Evolutionary conservation across 2,888 invertebrate genomes (phyloP).

Genomic region (Salticus scenicus): DNA sequence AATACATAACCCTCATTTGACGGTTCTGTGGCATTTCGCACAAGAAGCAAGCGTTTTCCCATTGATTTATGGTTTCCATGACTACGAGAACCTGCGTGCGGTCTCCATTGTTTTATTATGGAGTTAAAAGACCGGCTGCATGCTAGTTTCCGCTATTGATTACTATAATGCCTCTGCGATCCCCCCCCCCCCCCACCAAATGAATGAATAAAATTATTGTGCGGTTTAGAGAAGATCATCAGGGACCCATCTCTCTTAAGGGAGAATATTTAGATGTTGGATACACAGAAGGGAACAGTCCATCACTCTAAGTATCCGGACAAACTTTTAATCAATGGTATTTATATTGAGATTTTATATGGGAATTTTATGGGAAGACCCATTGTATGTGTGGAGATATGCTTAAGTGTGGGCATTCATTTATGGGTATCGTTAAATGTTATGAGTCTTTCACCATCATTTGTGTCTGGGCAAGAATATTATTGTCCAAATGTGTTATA

Average conservation of each 20-base stretch:
- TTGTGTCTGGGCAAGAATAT: no score
- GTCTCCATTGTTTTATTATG: slow-evolving; percentile 69
- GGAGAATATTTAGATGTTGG: slow-evolving; percentile 8
- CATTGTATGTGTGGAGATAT: no score
- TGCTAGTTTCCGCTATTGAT: slow-evolving; percentile 68
- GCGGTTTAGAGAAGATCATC: slow-evolving; percentile 20
- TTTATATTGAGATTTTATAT: slow-evolving; percentile 2
- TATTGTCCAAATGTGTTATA: no score
- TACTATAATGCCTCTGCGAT: slow-evolving; percentile 52
- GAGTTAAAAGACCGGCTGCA: slow-evolving; percentile 66
- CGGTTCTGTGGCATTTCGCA: slow-evolving; percentile 66
- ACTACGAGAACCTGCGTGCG: slow-evolving; percentile 59
- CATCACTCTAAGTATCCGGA: neutral
- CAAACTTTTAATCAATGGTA: neutral
- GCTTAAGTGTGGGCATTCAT: no score
- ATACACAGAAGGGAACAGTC: neutral
- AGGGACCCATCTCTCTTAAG: slow-evolving; percentile 2
- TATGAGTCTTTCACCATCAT: no score
- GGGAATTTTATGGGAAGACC: neutral
- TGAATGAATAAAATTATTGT: slow-evolving; percentile 54
- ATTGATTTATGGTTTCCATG: slow-evolving; percentile 68
- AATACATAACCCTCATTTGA: slow-evolving; percentile 54
- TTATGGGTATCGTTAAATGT: no score
- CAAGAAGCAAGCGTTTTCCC: slow-evolving; percentile 52
- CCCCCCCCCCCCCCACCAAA: slow-evolving; percentile 12